Evolutionary conservation across 2,888 invertebrate species (phyloP).

Genomic region (Ennomos fuscantarius): DNA sequence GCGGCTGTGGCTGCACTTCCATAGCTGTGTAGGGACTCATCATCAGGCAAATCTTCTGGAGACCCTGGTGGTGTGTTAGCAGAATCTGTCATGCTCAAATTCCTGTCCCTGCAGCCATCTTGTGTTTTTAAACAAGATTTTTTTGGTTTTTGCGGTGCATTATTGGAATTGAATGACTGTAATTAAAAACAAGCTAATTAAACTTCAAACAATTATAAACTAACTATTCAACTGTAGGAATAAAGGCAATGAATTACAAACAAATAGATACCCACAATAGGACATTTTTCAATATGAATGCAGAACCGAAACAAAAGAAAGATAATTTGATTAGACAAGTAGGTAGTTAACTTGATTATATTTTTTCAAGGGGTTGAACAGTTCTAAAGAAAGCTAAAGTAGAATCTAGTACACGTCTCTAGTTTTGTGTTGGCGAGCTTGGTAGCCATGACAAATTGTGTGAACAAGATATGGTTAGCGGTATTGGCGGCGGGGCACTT

Average conservation of each 20-base stretch:
- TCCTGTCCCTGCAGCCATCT: conserved; percentile 65
- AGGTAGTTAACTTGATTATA: conserved; percentile 9
- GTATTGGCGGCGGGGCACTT: conserved; percentile 54
- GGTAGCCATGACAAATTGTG: conserved; percentile 53
- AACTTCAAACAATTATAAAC: conserved; percentile 14
- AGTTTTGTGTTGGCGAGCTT: conserved; percentile 38
- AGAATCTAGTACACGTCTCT: conserved; percentile 21
- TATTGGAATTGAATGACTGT: conserved; percentile 75
- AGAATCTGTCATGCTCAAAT: conserved; percentile 73
- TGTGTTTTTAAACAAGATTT: conserved; percentile 71
- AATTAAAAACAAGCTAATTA: conserved; percentile 44
- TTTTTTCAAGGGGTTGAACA: conserved; percentile 2
- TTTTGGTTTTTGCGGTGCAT: conserved; percentile 67
- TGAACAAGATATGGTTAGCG: conserved; percentile 22
- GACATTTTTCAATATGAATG: background rate
- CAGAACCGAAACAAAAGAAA: conserved; percentile 19
- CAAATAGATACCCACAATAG: conserved; percentile 3
- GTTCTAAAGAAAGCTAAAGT: conserved; percentile 1
- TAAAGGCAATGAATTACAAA: conserved; percentile 3
- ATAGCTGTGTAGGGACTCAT: conserved; percentile 92
- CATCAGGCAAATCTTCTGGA: conserved; percentile 88
- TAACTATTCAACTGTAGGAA: background rate
- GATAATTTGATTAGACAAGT: conserved; percentile 13
- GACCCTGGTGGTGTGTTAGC: conserved; percentile 87
- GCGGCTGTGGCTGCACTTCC: conserved; percentile 92